phyloP scores from a whole-genome alignment of 2,113 vertebrate species.

The Stercorarius parasiticus region DNA sequence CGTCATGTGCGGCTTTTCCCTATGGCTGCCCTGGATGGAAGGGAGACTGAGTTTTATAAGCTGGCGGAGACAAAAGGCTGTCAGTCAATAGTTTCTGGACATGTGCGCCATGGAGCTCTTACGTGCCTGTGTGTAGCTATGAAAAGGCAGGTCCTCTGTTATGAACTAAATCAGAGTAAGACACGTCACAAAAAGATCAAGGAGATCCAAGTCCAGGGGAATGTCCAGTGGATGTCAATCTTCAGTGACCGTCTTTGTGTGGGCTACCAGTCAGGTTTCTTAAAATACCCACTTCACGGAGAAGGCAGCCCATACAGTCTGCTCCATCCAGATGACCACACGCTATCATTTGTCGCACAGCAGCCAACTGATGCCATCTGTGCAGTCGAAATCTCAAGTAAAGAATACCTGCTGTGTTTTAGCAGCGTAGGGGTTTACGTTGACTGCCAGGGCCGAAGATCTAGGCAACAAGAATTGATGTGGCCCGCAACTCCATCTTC shows the following conservation, averaged over 20 bases:
- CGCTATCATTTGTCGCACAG: conserved; percentile 90
- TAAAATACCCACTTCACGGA: conserved; percentile 86
- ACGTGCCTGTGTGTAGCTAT: conserved; percentile 94
- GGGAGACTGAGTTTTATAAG: conserved; percentile 91
- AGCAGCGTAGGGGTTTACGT: conserved; percentile 93
- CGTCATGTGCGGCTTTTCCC: conserved; percentile 95
- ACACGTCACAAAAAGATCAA: conserved; percentile 89
- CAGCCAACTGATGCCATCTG: conserved; percentile 91
- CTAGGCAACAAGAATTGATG: conserved; percentile 96
- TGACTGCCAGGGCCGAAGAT: conserved; percentile 94
- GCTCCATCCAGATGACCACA: conserved; percentile 93
- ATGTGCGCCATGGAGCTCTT: conserved; percentile 81
- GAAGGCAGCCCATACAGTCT: conserved; percentile 84
- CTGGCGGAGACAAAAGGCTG: conserved; percentile 94
- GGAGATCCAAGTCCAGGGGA: conserved; percentile 90
- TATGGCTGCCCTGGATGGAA: conserved; percentile 87
- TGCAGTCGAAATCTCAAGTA: conserved; percentile 94
- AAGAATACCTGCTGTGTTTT: conserved; percentile 98
- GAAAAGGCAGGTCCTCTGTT: conserved; percentile 95
- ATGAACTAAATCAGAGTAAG: conserved; percentile 94
- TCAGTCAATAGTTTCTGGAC: conserved; percentile 88
- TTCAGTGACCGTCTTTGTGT: conserved; percentile 92
- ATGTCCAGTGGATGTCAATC: conserved; percentile 95
- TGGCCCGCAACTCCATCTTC: conserved; percentile 90
- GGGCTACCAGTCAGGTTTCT: conserved; percentile 93